Evolutionary conservation across 2,113 vertebrate genomes (phyloP), one percentile per base, ranked within the genome.

Genomic region (Chrysemys picta): DNA sequence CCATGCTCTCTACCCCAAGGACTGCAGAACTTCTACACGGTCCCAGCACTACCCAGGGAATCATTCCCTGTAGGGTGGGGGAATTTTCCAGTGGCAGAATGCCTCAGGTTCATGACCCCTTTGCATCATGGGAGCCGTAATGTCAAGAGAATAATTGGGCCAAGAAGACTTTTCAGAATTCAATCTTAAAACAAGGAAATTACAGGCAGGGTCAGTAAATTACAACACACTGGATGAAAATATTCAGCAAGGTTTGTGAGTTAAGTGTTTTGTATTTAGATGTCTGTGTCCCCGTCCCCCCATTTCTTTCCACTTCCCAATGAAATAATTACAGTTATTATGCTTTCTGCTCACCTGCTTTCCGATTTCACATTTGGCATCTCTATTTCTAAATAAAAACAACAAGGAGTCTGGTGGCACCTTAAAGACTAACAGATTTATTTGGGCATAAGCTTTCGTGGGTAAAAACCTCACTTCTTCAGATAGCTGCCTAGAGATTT

Each of bases 321-420:
- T 82, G 91, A 94, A 96, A 94, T 93, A 96, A 97, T 97, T 96
- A 82, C 95, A 96, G 16, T 25, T 93, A 94, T 95, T 95, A 90
- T 94, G 89, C 95, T 98, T 97, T 84, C 97, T 96, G 95, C 96
- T 97, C 95, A 97, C 97, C 97, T 98, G 93, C 90, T 91, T 94
- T 62, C 86, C 84, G 38, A n/a, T 88, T 93, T 97, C 91, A 56
- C 82, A 95, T 91, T 35, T 96, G 87, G 96, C 95, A 91, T 96
- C 96, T 97, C 96, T 90, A 90, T 85, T 97, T 90, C 94, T 84
- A 93, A 95, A 88, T 57, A n/a, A 94, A 95, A 95, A 45, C 45
- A 45, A 45, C 45, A 45, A 45, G 45, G 45, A 45, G 45, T 45
- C 45, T 45, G 45, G 45, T 45, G 45, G 45, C 45, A 45, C 45